Percentiles rank a stretch among this genome's conserved stretches.
phyloP scores from a whole-genome alignment of 2,888 invertebrate species.

The Carpatolechia fugitivella region DNA sequence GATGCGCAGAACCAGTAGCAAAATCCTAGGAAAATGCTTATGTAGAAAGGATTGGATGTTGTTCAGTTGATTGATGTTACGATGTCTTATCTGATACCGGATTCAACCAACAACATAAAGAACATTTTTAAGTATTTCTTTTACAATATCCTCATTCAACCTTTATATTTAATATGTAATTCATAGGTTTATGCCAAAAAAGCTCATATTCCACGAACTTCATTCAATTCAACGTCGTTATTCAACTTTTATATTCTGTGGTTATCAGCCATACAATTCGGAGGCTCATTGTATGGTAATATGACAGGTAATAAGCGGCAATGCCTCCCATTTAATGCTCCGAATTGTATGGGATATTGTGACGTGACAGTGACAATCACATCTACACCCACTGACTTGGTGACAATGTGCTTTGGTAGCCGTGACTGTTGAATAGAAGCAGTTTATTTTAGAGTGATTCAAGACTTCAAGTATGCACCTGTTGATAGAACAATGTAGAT shows the following conservation, averaged over 20 bases:
- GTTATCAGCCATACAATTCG: conserved; percentile 23
- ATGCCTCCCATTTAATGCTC: conserved; percentile 60
- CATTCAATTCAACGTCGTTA: too few relatives aligned
- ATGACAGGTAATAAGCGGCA: conserved; percentile 43
- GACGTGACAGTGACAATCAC: conserved; percentile 38
- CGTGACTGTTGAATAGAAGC: conserved; percentile 4
- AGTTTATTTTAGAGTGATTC: neutral
- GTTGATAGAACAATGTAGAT: neutral
- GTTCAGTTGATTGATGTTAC: too few relatives aligned
- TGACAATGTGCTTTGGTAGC: conserved; percentile 17
- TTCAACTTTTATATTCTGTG: neutral
- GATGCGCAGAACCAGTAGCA: too few relatives aligned
- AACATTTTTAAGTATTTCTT: too few relatives aligned
- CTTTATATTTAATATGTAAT: too few relatives aligned
- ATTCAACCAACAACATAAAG: too few relatives aligned
- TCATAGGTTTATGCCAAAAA: too few relatives aligned
- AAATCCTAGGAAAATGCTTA: too few relatives aligned
- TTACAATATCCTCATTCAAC: too few relatives aligned
- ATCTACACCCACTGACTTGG: conserved; percentile 44
- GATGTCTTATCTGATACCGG: too few relatives aligned
- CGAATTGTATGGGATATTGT: conserved; percentile 45
- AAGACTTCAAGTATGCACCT: neutral
- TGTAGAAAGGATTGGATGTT: too few relatives aligned
- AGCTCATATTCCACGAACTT: too few relatives aligned
- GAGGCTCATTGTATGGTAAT: conserved; percentile 69